These are phyloP conservation scores for Bucorvus abyssinicus DNA, from an alignment of 2,797 vertebrate genomes.

Conservation along the genomic window DNA sequence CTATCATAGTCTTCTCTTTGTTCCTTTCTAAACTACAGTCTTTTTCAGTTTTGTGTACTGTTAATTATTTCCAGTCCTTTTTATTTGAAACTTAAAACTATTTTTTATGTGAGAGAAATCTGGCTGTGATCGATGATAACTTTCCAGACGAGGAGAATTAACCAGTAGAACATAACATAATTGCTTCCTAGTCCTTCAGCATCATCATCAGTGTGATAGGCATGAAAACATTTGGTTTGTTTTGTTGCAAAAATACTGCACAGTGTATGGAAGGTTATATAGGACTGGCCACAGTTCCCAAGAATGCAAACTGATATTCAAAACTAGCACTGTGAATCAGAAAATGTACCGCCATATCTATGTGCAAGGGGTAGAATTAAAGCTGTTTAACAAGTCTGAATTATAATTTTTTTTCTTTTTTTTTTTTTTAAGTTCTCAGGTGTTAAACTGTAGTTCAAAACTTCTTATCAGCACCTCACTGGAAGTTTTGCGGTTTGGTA, in stretches of 20 bases:
- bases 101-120: not conserved
- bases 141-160: not conserved
- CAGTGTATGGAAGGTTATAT: not conserved
- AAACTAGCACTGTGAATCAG: not conserved
- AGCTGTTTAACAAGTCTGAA: not conserved
- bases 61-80: not conserved
- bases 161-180: not conserved
- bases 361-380: not conserved
- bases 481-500: not conserved
- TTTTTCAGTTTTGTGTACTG: not conserved
- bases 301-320: not conserved
- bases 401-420: not conserved
- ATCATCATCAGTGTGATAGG: not conserved
- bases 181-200: not conserved
- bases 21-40: not conserved
- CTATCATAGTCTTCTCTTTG: not conserved
- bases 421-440: not conserved
- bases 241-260: not conserved
- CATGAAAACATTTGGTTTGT: not conserved
- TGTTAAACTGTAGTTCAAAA: not conserved
- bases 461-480: not conserved
- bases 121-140: fast-evolving
- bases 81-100: not conserved
- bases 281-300: not conserved
- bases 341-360: not conserved